These are phyloP conservation scores for Arctocebus calabarensis DNA, from an alignment of 2,797 vertebrate genomes.

Conservation along the genomic window DNA sequence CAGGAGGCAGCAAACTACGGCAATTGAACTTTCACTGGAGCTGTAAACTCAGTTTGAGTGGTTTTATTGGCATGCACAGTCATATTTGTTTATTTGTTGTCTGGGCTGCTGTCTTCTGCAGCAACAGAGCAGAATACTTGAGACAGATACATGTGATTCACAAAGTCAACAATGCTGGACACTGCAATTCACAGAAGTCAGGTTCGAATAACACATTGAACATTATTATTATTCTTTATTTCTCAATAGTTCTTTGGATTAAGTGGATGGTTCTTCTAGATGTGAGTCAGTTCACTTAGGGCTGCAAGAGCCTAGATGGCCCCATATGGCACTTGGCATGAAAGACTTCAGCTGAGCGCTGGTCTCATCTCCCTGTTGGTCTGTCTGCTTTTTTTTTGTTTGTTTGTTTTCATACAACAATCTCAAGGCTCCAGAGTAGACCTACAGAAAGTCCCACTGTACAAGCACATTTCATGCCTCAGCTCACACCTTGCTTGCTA, in stretches of 20 bases:
- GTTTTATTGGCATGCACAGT: neutral
- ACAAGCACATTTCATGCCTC: neutral
- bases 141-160: neutral
- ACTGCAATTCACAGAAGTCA: neutral
- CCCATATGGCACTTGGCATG: neutral
- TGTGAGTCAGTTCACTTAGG: neutral
- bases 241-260: neutral
- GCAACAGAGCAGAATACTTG: neutral
- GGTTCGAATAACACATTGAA: neutral
- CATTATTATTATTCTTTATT: too few species aligned
- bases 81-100: neutral
- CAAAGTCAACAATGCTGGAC: neutral
- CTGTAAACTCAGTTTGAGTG: neutral
- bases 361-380: neutral
- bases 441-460: neutral
- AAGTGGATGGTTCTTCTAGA: neutral
- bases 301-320: neutral
- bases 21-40: neutral
- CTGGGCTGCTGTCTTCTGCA: neutral
- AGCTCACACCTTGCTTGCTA: neutral
- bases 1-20: neutral
- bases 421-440: neutral
- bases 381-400: neutral
- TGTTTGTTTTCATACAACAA: neutral
- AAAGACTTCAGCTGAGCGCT: neutral